phyloP scores from a whole-genome alignment of 2,888 invertebrate genomes.

The Diabrotica balteata region DNA sequence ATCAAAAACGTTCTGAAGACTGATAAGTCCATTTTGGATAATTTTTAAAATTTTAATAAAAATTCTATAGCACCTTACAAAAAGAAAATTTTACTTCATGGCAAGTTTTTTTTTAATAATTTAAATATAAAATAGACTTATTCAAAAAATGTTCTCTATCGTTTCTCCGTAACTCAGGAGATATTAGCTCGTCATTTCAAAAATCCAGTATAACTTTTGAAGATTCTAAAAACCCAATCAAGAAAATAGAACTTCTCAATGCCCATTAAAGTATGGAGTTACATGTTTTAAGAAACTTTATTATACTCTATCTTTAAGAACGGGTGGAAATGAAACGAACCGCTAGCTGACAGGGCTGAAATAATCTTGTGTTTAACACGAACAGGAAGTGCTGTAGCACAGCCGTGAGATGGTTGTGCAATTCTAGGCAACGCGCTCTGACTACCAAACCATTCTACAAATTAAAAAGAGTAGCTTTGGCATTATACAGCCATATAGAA shows the following conservation, averaged over 20 bases:
- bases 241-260: constrained; percentile 25
- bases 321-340: constrained; percentile 38
- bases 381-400: constrained; percentile 49
- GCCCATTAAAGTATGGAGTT: constrained; percentile 34
- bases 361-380: constrained; percentile 52
- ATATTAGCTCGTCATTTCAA: too few species aligned
- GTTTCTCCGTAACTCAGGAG: too few species aligned
- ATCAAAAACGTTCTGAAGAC: too few species aligned
- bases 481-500: constrained; percentile 28
- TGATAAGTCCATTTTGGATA: too few species aligned
- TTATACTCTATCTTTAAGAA: constrained; percentile 39
- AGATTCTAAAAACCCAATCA: constrained; percentile 24
- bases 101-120: too few species aligned
- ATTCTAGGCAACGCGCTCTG: constrained; percentile 50
- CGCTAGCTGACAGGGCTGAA: constrained; percentile 43
- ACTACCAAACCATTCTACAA: constrained; percentile 53
- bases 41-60: too few species aligned
- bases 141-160: too few species aligned
- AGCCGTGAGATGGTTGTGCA: constrained; percentile 52
- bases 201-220: too few species aligned
- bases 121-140: too few species aligned
- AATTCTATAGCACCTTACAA: too few species aligned
- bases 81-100: too few species aligned
- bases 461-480: constrained; percentile 50
- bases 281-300: constrained; percentile 40